Evolutionary conservation across 2,888 invertebrate genomes (phyloP), one percentile per base, ranked within the genome.

Genomic region (Mesorhabditis sp.): DNA sequence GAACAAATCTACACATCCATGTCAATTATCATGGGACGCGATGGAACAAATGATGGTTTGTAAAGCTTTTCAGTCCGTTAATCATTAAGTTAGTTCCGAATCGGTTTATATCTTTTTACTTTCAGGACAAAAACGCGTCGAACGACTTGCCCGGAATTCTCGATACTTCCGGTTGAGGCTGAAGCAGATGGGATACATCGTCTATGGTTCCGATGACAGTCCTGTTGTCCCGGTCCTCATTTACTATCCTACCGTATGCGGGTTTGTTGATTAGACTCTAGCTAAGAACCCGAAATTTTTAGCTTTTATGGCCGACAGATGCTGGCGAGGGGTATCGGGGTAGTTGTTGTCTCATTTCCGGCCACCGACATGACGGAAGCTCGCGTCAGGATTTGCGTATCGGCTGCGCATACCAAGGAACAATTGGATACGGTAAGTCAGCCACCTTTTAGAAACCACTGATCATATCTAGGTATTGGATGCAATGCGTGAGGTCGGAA

Each of bases 301-400:
- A 93, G 93, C 62, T 91, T 91, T 77, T 92, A 94, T 79, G 93
- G 95, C 75, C 91, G 96, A 85, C 91, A 91, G 72, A 90, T 96
- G 83, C 90, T 92, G 69, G 90, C 90, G 82, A 90, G 91, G 76
- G 91, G 92, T 77, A 76, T 84, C 64, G 97, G 95, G 69, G 91
- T 92, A 41, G 97, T 98, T 6, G 95, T 96, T 72, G 97, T 97
- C 69, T 96, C 96, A 76, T 98, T 95, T 88, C 98, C 98, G 69
- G 97, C 97, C 72, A 97, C 97, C 67, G 93, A 95, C 67, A 90
- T 98, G 81, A 92, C 92, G 89, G 92, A 92, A 88, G 93, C 93
- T 63, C 76, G 97, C 83, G 88, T 87, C 82, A 89, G 95, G 82
- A 93, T 97, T 88, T 98, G 98, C 86, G 88, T 98, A 74, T 96